These are phyloP conservation scores for Zootermopsis nevadensis DNA, from an alignment of 2,888 invertebrate genomes.

Conservation along the genomic window DNA sequence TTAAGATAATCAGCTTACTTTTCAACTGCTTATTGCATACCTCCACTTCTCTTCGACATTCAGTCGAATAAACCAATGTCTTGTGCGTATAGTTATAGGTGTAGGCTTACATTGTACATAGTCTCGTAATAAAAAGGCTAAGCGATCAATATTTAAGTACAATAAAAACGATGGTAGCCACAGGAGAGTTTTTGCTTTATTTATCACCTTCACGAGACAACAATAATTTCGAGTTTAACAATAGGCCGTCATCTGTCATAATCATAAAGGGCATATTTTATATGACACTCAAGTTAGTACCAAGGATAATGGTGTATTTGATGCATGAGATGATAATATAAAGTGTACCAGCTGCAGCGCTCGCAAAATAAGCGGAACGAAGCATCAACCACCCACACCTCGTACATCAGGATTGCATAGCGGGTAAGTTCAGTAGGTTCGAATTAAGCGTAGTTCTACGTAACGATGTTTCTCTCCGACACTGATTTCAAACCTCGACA, in stretches of 20 bases:
- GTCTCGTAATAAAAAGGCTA: background rate
- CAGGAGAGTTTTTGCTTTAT: background rate
- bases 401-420: too few species aligned
- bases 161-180: background rate
- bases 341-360: background rate
- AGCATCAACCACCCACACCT: too few species aligned
- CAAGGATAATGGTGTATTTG: background rate
- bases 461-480: too few species aligned
- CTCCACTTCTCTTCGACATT: background rate
- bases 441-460: too few species aligned
- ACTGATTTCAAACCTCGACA: too few species aligned
- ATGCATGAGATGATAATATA: background rate
- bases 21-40: background rate
- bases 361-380: too few species aligned
- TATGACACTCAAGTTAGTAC: background rate
- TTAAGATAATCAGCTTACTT: background rate
- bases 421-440: too few species aligned
- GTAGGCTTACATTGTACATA: background rate
- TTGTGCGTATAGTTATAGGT: too few species aligned
- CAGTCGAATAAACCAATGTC: background rate
- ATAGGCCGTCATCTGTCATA: too few species aligned
- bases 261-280: background rate
- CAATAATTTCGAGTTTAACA: too few species aligned
- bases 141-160: background rate
- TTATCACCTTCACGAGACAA: background rate